Evolutionary conservation across 1,140 invertebrate species (phyloP), one percentile per base, ranked within the genome.

Genomic region (Cydia fagiglandana): DNA sequence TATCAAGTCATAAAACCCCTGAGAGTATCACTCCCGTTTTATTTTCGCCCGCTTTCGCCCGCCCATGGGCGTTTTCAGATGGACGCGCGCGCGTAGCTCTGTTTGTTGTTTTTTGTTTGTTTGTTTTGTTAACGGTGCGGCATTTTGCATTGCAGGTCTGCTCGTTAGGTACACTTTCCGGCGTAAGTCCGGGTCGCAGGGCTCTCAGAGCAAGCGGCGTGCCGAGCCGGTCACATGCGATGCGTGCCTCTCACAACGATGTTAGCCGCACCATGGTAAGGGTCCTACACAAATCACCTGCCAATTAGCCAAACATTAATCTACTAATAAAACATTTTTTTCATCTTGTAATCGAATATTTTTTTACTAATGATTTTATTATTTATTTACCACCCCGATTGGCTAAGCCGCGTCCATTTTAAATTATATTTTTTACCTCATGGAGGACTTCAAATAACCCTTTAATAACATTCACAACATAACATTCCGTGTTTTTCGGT

Each of bases 121-220:
- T 89, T 86, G 73, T 92, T 92, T 91, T 91, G 86, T 90, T 93
- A 93, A 93, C 91, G 91, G 88, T 90, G 83, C 85, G 87, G 89
- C 91, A 84, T 93, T 93, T 93, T 89, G 84, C 88, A 90, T 93
- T 93, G 85, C 93, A 93, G 93, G 93, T 93, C 92, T 93, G 83
- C 92, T 93, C 89, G 92, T 93, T 93, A 93, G 92, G 92, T 93
- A 93, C 91, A 93, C 92, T 89, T 93, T 93, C 89, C 92, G 93
- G 86, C 91, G 92, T 93, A 93, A 93, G 91, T 92, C 90, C 90
- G 92, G 90, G 86, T 90, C 91, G 84, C 92, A 93, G 86, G 92
- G 88, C 85, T 89, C 93, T 86, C 91, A 93, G 88, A 87, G 86
- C 86, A 91, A 89, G 88, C 86, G 89, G 86, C 90, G 90, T 81